These are phyloP conservation scores for Actenoides hombroni DNA, from an alignment of 2,113 vertebrate species.

Conservation along the genomic window DNA sequence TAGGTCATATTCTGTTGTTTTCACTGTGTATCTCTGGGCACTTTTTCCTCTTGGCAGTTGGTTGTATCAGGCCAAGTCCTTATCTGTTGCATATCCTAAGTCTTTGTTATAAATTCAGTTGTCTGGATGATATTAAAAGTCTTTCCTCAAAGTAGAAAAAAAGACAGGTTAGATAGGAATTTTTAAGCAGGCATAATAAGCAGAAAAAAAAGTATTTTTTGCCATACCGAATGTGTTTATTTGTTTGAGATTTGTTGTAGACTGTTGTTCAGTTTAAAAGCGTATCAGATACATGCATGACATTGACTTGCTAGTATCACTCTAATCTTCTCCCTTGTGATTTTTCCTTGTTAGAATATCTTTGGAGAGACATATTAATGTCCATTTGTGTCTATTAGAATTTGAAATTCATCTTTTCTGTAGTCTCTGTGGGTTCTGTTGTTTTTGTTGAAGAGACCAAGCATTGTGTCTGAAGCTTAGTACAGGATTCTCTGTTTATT, in stretches of 20 bases:
- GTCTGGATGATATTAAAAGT: neutral
- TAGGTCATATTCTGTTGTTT: neutral
- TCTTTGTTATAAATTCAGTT: neutral
- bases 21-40: neutral
- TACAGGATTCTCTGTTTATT: conserved; percentile 16
- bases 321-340: conserved; percentile 22
- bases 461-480: neutral
- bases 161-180: neutral
- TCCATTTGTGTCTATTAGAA: conserved; percentile 54
- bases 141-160: neutral
- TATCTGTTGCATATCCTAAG: neutral
- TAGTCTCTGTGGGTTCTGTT: conserved; percentile 21
- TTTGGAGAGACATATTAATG: conserved; percentile 44
- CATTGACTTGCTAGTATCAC: conserved; percentile 32
- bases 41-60: neutral
- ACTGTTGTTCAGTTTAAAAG: conserved; percentile 25
- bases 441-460: neutral
- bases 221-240: neutral
- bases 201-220: neutral
- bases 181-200: neutral
- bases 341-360: neutral
- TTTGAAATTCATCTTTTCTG: conserved; percentile 48
- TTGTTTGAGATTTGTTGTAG: conserved; percentile 32
- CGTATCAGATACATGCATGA: neutral
- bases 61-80: neutral